Conservation (phyloP, 1,140 invertebrate genomes). For the Trichoplusia ni region DNA sequence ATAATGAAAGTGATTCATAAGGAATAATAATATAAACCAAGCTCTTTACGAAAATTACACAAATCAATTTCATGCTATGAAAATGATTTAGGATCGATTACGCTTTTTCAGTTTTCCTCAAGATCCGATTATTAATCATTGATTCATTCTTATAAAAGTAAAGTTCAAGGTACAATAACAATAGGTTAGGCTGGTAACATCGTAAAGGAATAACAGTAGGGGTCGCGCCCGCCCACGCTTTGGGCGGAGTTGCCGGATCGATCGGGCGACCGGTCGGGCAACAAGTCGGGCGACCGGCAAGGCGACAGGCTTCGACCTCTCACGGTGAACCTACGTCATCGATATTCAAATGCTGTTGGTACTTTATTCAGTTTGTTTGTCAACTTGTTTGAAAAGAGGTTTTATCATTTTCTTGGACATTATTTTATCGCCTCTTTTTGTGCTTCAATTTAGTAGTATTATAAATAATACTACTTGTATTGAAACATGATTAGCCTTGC, state of each 20-base stretch:
- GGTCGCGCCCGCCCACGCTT: slow-evolving; percentile 26
- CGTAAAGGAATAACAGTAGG: slow-evolving; percentile 30
- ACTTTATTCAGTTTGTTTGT: slow-evolving; percentile 25
- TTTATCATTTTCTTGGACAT: no score
- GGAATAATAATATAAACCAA: no score
- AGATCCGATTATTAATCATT: neutral
- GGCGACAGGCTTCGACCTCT: neutral
- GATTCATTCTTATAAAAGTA: neutral
- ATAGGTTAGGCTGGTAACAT: slow-evolving; percentile 22
- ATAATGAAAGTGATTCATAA: no score
- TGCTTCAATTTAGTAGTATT: no score
- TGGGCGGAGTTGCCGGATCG: slow-evolving; percentile 12
- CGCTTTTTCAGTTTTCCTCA: no score
- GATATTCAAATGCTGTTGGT: slow-evolving; percentile 21
- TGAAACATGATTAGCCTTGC: no score
- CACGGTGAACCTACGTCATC: slow-evolving; percentile 17
- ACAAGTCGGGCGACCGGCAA: slow-evolving; percentile 13
- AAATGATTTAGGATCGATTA: no score
- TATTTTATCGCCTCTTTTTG: no score
- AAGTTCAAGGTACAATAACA: slow-evolving; percentile 3
- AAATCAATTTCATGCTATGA: no score
- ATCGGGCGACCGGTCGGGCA: slow-evolving; percentile 16
- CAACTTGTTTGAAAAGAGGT: no score
- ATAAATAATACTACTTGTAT: no score
- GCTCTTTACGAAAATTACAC: no score